Conservation (phyloP, 1,140 invertebrate genomes). For the Drosophila santomea region DNA sequence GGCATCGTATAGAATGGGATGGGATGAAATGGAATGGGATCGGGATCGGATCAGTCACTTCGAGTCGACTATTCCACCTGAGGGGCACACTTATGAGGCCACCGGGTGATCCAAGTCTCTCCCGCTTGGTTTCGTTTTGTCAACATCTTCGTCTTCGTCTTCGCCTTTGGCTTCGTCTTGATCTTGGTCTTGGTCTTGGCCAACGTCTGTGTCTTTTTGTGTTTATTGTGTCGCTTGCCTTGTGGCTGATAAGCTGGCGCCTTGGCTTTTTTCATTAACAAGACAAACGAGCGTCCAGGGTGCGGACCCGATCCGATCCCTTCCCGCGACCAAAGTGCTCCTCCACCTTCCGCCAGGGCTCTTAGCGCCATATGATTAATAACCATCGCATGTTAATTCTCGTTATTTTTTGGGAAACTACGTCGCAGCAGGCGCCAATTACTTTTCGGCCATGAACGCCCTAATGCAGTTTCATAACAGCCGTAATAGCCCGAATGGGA, state of each 20-base stretch:
- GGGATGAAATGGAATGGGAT: background rate
- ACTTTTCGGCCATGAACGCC: constrained; percentile 41
- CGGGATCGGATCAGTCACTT: constrained; percentile 4
- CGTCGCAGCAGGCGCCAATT: constrained; percentile 72
- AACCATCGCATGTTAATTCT: constrained; percentile 73
- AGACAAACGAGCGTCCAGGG: constrained; percentile 72
- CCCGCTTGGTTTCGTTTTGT: constrained; percentile 65
- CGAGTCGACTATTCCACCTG: constrained; percentile 30
- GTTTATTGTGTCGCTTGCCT: constrained; percentile 73
- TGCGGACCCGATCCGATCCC: constrained; percentile 19
- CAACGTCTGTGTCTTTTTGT: constrained; percentile 37
- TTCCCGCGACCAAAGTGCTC: constrained; percentile 13
- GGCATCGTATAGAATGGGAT: background rate
- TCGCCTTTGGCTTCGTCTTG: constrained; percentile 33
- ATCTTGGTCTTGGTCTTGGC: constrained; percentile 29
- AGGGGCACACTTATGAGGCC: constrained; percentile 67
- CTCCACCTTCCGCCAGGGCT: constrained; percentile 12
- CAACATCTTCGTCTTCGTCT: constrained; percentile 63
- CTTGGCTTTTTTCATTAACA: constrained; percentile 84
- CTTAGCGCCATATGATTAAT: constrained; percentile 75
- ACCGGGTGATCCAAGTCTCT: constrained; percentile 36
- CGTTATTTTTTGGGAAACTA: constrained; percentile 51
- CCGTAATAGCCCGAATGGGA: constrained; percentile 16
- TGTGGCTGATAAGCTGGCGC: constrained; percentile 82
- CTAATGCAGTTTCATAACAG: constrained; percentile 39